Conservation (phyloP, 1,140 invertebrate species). For the Tetragonula clypearis region DNA sequence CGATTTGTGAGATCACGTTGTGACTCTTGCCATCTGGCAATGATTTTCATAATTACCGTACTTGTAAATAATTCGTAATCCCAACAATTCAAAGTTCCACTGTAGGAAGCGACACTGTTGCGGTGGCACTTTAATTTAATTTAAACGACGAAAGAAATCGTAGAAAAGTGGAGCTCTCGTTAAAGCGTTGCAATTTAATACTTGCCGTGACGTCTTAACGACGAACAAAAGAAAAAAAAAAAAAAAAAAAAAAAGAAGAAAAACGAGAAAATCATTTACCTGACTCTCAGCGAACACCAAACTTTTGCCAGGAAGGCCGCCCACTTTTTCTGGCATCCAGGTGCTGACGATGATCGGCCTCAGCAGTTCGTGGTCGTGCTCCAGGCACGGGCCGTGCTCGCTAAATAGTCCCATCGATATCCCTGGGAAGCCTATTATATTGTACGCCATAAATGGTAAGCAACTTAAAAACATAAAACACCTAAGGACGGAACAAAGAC, state of each 20-base stretch:
- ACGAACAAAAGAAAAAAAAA: not conserved
- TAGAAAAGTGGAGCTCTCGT: too few relatives aligned
- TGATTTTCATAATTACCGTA: too few relatives aligned
- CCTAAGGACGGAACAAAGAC: conserved; percentile 72
- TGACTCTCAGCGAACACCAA: conserved; percentile 94
- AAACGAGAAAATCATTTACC: conserved; percentile 79
- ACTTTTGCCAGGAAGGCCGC: conserved; percentile 90
- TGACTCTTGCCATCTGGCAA: too few relatives aligned
- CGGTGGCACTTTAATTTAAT: not conserved
- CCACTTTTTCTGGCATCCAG: conserved; percentile 93
- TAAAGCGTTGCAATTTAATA: too few relatives aligned
- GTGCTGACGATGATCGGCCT: conserved; percentile 92
- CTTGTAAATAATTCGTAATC: too few relatives aligned
- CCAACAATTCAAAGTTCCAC: too few relatives aligned
- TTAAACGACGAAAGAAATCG: not conserved
- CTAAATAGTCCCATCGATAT: conserved; percentile 83
- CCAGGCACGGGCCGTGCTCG: conserved; percentile 87
- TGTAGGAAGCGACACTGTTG: not conserved
- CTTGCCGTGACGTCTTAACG: not conserved
- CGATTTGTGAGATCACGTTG: too few relatives aligned
- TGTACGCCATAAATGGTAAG: conserved; percentile 71
- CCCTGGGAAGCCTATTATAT: conserved; percentile 83
- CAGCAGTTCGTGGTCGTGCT: conserved; percentile 92
- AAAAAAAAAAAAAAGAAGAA: too few relatives aligned
- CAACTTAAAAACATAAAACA: conserved; percentile 71